These are phyloP conservation scores for Tetanocera ferruginea DNA, from an alignment of 2,888 invertebrate species.

Conservation along the genomic window DNA sequence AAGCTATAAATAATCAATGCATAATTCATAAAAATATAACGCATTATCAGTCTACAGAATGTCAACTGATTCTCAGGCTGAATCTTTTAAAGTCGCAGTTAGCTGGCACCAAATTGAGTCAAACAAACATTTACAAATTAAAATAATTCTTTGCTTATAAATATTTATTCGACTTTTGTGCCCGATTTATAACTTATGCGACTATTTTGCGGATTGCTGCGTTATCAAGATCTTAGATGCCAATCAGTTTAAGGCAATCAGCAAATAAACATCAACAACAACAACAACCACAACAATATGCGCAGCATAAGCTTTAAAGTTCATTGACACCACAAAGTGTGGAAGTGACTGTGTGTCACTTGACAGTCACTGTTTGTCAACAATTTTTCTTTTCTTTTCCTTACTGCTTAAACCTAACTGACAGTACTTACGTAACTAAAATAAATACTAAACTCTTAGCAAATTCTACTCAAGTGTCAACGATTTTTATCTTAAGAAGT, in stretches of 20 bases:
- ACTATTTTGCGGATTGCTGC: background rate
- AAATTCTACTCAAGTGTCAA: background rate
- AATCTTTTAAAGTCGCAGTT: no score
- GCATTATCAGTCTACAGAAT: no score
- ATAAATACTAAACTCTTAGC: background rate
- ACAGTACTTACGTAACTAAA: background rate
- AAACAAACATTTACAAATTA: no score
- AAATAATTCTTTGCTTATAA: background rate
- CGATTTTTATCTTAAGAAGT: background rate
- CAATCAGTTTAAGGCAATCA: background rate
- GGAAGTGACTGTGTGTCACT: background rate
- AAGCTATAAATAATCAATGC: no score
- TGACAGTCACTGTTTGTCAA: background rate
- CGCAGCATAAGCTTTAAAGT: background rate
- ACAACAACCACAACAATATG: background rate
- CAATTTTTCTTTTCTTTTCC: background rate
- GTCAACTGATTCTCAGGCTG: no score
- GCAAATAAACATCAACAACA: background rate
- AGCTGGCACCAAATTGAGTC: no score
- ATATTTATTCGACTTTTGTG: background rate
- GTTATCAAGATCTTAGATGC: background rate
- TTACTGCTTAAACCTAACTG: background rate
- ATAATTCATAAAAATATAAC: no score
- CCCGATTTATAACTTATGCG: background rate
- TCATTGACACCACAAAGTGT: background rate